Percentiles rank a stretch among this genome's conserved stretches.
Evolutionary conservation across 64 coral and sea anemone genomes (phyloP).

Genomic region (Montipora efflorescens): DNA sequence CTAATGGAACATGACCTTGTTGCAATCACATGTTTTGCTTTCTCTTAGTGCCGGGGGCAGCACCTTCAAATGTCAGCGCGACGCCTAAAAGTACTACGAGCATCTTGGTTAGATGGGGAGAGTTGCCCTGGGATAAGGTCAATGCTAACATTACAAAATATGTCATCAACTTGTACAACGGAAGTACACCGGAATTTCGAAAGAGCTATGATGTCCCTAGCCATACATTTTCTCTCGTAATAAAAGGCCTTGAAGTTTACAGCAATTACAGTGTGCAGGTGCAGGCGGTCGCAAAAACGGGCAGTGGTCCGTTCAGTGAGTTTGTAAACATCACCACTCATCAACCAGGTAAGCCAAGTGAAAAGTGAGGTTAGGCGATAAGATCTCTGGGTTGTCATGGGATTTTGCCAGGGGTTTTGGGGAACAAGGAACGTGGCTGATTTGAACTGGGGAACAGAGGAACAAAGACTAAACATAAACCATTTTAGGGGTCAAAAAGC

Average conservation of each 20-base stretch:
- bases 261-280: not conserved
- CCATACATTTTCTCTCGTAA: too few relatives aligned
- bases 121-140: not conserved
- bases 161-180: not conserved
- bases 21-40: not conserved
- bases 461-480: too few relatives aligned
- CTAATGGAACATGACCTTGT: too few relatives aligned
- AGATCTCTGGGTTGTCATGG: too few relatives aligned
- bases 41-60: not conserved
- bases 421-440: too few relatives aligned
- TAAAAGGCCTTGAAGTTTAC: not conserved
- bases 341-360: not conserved
- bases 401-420: too few relatives aligned
- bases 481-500: too few relatives aligned
- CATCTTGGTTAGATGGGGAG: not conserved
- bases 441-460: too few relatives aligned
- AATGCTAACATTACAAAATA: not conserved
- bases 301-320: slow-evolving; percentile 1
- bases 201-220: not conserved
- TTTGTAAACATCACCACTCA: slow-evolving; percentile 18
- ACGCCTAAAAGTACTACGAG: not conserved
- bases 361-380: too few relatives aligned
- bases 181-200: not conserved
- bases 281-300: not conserved
- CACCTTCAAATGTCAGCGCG: not conserved